A percentile compares a stretch with the other conserved stretches of the same genome.
Evolutionary conservation across 2,888 invertebrate species (phyloP).

Genomic region (Nephrotoma appendiculata): DNA sequence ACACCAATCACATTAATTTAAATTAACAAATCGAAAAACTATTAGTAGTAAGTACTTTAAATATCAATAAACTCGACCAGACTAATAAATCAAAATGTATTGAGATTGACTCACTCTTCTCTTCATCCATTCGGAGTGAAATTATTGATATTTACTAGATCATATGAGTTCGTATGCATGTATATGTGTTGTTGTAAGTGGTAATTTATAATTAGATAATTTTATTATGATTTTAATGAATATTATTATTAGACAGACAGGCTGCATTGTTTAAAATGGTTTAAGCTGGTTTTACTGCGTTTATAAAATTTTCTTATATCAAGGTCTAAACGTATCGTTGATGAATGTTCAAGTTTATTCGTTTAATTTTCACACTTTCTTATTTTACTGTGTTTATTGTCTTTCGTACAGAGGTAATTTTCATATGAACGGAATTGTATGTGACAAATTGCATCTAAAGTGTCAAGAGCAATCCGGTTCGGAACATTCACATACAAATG

Average conservation of each 20-base stretch:
- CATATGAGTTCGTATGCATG: not conserved
- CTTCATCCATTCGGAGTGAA: not conserved
- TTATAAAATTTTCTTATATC: too few relatives aligned
- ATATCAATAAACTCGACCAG: not conserved
- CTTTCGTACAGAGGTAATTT: not conserved
- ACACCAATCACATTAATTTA: not conserved
- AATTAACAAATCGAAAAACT: not conserved
- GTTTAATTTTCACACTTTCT: not conserved
- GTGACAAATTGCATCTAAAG: not conserved
- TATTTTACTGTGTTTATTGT: not conserved
- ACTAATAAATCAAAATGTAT: not conserved
- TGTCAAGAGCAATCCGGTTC: not conserved
- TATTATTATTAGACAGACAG: not conserved
- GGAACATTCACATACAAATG: not conserved
- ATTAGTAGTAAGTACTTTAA: not conserved
- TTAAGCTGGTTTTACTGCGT: too few relatives aligned
- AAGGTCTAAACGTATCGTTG: too few relatives aligned
- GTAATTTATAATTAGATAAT: too few relatives aligned
- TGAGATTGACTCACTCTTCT: not conserved
- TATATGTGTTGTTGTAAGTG: not conserved
- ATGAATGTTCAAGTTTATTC: not conserved
- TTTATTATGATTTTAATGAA: too few relatives aligned
- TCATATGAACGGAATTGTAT: not conserved
- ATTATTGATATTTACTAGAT: not conserved
- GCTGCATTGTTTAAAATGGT: too few relatives aligned